phyloP scores from a whole-genome alignment of 1,140 invertebrate species.

The Drosophila bocki region DNA sequence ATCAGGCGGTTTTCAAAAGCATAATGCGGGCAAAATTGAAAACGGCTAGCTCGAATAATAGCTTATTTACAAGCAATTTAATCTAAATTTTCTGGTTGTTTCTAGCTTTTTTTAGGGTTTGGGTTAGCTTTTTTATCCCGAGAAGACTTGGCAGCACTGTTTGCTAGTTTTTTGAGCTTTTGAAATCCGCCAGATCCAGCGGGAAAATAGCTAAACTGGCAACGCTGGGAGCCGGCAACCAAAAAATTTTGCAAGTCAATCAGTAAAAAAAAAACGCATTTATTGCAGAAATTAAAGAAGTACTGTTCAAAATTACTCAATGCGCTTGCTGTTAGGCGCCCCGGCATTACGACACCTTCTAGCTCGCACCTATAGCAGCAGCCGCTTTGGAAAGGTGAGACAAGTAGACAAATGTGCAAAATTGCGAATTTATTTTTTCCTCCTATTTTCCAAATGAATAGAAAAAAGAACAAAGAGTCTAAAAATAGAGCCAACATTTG shows the following conservation, averaged over 20 bases:
- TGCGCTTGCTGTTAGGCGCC: constrained; percentile 52
- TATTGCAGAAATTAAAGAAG: constrained; percentile 10
- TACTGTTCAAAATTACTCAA: constrained; percentile 19
- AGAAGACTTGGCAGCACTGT: no score
- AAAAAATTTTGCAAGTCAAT: constrained; percentile 51
- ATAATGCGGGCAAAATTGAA: no score
- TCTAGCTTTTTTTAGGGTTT: no score
- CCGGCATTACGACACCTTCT: constrained; percentile 37
- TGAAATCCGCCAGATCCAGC: no score
- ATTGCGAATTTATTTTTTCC: not conserved
- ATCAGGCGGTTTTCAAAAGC: no score
- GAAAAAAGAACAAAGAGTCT: constrained; percentile 32
- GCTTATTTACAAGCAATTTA: no score
- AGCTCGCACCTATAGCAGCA: constrained; percentile 36
- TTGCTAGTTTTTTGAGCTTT: no score
- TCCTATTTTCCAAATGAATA: constrained; percentile 30
- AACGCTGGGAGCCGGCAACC: constrained; percentile 42
- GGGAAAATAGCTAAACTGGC: no score
- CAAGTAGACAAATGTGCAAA: constrained; percentile 1
- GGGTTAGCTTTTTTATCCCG: no score
- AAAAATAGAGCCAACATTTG: constrained; percentile 65
- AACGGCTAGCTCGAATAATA: no score
- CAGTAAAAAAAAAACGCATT: constrained; percentile 7
- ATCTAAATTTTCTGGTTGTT: no score
- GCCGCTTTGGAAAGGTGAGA: constrained; percentile 53